Evolutionary conservation across 2,797 vertebrate genomes (phyloP).

Genomic region (Tangara arthus): DNA sequence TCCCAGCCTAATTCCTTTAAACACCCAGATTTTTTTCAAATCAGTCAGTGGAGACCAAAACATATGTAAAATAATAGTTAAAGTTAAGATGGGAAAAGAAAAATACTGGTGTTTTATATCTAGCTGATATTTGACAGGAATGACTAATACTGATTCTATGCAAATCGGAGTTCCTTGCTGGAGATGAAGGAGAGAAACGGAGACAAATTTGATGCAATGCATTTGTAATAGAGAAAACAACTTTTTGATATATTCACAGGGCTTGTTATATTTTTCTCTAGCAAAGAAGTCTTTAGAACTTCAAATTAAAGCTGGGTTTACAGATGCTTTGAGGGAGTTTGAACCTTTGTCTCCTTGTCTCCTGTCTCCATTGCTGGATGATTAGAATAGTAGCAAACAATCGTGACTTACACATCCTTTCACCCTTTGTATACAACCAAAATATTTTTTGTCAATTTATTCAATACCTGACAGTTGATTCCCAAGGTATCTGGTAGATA

Average conservation of each 20-base stretch:
- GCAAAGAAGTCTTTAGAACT: background rate
- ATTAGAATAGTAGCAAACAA: slow-evolving; percentile 29
- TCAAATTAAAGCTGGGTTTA: background rate
- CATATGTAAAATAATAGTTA: background rate
- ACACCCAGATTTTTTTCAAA: background rate
- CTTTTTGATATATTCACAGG: background rate
- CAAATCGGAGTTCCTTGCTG: background rate
- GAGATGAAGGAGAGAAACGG: background rate
- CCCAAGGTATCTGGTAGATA: background rate
- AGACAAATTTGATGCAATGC: background rate
- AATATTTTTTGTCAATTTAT: slow-evolving; percentile 3
- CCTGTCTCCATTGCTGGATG: background rate
- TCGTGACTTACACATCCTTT: background rate
- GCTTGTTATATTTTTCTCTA: background rate
- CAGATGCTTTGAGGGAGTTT: background rate
- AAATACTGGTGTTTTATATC: background rate
- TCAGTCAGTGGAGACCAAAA: background rate
- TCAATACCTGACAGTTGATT: background rate
- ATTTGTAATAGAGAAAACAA: background rate
- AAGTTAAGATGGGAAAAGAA: background rate
- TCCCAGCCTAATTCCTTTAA: background rate
- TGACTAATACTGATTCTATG: background rate
- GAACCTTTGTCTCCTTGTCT: background rate
- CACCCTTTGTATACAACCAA: background rate
- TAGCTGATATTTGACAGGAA: slow-evolving; percentile 11